Percentiles rank a stretch among this genome's conserved stretches.
These are phyloP conservation scores for Helobdella robusta DNA, from an alignment of 2,888 invertebrate species.

Conservation along the genomic window DNA sequence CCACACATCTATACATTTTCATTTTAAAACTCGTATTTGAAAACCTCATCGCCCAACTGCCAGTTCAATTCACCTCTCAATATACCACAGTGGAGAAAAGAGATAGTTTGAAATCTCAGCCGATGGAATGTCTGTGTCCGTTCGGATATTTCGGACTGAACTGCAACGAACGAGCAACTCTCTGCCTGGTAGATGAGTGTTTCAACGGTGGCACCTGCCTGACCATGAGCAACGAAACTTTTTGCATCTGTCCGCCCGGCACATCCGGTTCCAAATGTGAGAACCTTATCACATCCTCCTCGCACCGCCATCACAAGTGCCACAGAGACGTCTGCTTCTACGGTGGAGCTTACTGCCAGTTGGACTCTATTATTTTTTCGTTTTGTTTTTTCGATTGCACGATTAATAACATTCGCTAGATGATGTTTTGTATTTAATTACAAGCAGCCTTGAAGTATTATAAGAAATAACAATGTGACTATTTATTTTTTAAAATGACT, in stretches of 20 bases:
- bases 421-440: too few relatives aligned
- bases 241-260: slow-evolving; percentile 12
- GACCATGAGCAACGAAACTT: neutral
- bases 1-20: neutral
- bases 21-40: neutral
- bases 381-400: too few relatives aligned
- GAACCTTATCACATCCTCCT: neutral
- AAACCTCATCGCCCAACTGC: too few relatives aligned
- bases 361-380: too few relatives aligned
- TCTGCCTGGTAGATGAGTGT: slow-evolving; percentile 1
- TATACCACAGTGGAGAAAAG: neutral
- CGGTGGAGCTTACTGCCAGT: slow-evolving; percentile 10
- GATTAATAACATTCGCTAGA: too few relatives aligned
- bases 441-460: too few relatives aligned
- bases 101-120: too few relatives aligned
- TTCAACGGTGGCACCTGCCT: slow-evolving; percentile 20
- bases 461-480: too few relatives aligned
- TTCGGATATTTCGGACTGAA: slow-evolving; percentile 7
- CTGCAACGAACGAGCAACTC: slow-evolving; percentile 5
- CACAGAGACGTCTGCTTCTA: neutral
- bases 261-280: neutral
- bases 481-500: too few relatives aligned
- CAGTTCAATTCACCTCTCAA: too few relatives aligned
- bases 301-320: too few relatives aligned
- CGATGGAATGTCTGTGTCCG: slow-evolving; percentile 1